Percentiles rank a stretch among this genome's conserved stretches.
Evolutionary conservation across 37 sponge, comb jelly and placozoan species (phyloP).

Genomic region (Spongia lamella): DNA sequence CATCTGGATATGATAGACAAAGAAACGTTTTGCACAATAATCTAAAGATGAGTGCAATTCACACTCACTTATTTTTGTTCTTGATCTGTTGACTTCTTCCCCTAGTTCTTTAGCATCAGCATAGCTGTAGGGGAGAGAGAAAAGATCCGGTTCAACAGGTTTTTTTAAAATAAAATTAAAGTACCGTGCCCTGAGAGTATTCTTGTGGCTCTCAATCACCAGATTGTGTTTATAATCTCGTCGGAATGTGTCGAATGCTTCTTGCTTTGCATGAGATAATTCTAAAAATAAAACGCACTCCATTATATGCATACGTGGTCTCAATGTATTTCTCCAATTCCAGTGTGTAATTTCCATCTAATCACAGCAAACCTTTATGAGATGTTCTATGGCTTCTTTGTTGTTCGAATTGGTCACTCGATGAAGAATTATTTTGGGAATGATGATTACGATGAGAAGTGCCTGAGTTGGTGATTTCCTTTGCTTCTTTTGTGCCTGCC

Average conservation of each 20-base stretch:
- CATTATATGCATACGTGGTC: background rate
- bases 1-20: slow-evolving; percentile 41
- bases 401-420: too few relatives aligned
- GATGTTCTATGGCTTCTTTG: too few relatives aligned
- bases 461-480: background rate
- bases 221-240: slow-evolving; percentile 68
- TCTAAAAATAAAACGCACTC: slow-evolving; percentile 13
- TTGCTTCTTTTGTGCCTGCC: background rate
- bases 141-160: too few relatives aligned
- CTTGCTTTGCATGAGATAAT: slow-evolving; percentile 84
- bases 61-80: slow-evolving; percentile 83
- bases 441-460: too few relatives aligned
- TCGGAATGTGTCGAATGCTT: slow-evolving; percentile 91
- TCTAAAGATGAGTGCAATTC: background rate
- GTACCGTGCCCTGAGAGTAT: slow-evolving; percentile 71
- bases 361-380: background rate
- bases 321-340: background rate
- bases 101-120: slow-evolving; percentile 92
- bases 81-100: slow-evolving; percentile 74
- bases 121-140: slow-evolving; percentile 16
- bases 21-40: background rate
- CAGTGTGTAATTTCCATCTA: background rate
- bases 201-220: slow-evolving; percentile 82
- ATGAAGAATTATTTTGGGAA: too few relatives aligned
- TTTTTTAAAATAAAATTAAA: too few relatives aligned